Evolutionary conservation across 2,888 invertebrate species (phyloP), one percentile per base, ranked within the genome.

Genomic region (Drosophila mercatorum): DNA sequence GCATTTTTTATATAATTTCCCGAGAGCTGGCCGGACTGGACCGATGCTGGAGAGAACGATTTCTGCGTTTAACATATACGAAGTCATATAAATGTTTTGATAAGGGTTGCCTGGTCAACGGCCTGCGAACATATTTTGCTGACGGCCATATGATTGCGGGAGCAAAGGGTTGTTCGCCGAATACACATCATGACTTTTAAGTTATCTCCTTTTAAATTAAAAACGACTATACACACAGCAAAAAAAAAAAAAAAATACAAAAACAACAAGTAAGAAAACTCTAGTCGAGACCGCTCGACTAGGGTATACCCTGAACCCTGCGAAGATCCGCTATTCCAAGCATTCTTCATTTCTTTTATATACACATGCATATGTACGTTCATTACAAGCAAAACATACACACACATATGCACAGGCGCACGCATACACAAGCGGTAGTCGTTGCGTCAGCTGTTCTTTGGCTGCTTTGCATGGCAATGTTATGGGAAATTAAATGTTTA

Each of bases 31-130:
- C 36, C 38, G 52, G 22, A n/a, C 36, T 52, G 52, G 22, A 22
- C 34, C 49, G 49, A 38, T 22, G 65, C 14, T 31, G 56, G 56
- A 61, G 49, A 46, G 72, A 78, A 72, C 78, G 73, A 72, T 75
- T 80, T 80, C 73, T 82, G 81, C 72, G 69, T 64, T 85, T 75
- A 88, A 75, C 82, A 83, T 83, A 88, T 88, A 90, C 74, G 77
- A 83, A 89, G 78, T 82, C 87, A 83, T 85, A 87, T 85, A 83
- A 85, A 89, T 87, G 83, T 89, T 91, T 91, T 91, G 91, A 91
- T 91, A 90, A 89, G 87, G 89, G 91, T 90, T 89, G 81, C 74
- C 66, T 74, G 79, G 65, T 64, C 85, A 83, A 75, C 71, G 72
- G 74, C 63, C 76, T 70, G 71, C 66, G 59, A 76, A 85, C 73